phyloP scores from a whole-genome alignment of 2,888 invertebrate species.

The Cordilura impudica region DNA sequence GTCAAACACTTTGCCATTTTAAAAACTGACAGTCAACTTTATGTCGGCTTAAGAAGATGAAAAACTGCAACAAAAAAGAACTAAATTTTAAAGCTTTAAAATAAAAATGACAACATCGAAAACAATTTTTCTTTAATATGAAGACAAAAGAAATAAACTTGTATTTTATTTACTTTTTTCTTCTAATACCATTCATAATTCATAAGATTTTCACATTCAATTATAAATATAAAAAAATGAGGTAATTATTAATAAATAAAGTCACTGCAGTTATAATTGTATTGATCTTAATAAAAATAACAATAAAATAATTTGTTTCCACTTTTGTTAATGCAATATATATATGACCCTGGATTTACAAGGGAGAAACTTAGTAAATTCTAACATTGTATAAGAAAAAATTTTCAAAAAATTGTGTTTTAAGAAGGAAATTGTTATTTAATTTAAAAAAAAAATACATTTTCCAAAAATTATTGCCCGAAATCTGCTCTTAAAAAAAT shows the following conservation, averaged over 20 bases:
- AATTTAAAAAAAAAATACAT: too few relatives aligned
- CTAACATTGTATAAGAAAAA: too few relatives aligned
- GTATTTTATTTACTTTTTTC: background rate
- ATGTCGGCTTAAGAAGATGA: conserved; percentile 54
- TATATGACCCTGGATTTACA: too few relatives aligned
- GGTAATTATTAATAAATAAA: conserved; percentile 44
- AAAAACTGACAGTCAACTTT: conserved; percentile 62
- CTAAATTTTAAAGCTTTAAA: background rate
- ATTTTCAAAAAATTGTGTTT: too few relatives aligned
- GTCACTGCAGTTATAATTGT: conserved; percentile 16
- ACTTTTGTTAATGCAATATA: background rate
- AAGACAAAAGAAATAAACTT: conserved; percentile 20
- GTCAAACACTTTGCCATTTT: conserved; percentile 63
- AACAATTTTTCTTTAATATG: conserved; percentile 36
- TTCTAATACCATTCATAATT: background rate
- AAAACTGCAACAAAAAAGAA: conserved; percentile 14
- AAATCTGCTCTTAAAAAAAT: too few relatives aligned
- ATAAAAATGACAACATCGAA: conserved; percentile 22
- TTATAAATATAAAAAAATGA: conserved; percentile 36
- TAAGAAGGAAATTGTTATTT: too few relatives aligned
- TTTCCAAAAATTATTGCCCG: too few relatives aligned
- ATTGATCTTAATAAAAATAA: conserved; percentile 2
- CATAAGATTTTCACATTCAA: conserved; percentile 32
- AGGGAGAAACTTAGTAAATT: too few relatives aligned
- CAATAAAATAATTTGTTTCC: background rate